Evolutionary conservation across 2,797 vertebrate genomes (phyloP), one percentile per base, ranked within the genome.

Genomic region (Podarcis lilfordi): DNA sequence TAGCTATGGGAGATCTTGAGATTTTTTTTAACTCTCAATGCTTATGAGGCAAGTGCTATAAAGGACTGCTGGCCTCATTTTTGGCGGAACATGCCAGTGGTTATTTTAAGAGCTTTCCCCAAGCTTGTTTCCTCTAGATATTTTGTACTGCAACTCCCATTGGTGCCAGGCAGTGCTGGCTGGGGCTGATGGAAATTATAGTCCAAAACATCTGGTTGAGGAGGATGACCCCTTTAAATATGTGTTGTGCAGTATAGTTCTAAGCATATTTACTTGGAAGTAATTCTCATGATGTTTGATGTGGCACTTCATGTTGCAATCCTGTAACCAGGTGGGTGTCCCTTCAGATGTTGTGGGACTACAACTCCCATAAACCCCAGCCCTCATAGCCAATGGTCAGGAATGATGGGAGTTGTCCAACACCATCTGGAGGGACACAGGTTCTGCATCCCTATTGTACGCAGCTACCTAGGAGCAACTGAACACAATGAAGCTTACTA

Each of bases 61-160:
- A 82, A 85, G n/a, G 50, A 15, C n/a, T 84, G 59, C 86, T 91
- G 6, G 19, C 0, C 0, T 84, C 61, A 21, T 32, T 71, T 79
- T 83, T 50, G 50, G 10, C 89, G 68, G 6, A 40, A 72, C 7
- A 35, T 9, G 4, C 0, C 0, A 21, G 17, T 21, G 35, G n/a
- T 85, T 85, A 45, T 76, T 87, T 76, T 68, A 78, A 40, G 32
- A 74, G 15, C 21, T 64, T 64, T 64, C 61, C 61, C 61, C 61
- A 64, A 23, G 21, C 5, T 64, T 64, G 50, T 55, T 55, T 55
- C 50, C 50, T 15, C 50, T 55, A 55, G 50, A 55, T 55, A 55
- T 55, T 55, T 55, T 55, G 13, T 55, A 55, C 50, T 55, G 50
- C 50, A 55, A 55, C 50, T 55, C 13, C 50, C 50, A 55, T 15